Base-by-base conservation (phyloP, 2,888 invertebrate species). In the Dryococelus australis region DNA sequence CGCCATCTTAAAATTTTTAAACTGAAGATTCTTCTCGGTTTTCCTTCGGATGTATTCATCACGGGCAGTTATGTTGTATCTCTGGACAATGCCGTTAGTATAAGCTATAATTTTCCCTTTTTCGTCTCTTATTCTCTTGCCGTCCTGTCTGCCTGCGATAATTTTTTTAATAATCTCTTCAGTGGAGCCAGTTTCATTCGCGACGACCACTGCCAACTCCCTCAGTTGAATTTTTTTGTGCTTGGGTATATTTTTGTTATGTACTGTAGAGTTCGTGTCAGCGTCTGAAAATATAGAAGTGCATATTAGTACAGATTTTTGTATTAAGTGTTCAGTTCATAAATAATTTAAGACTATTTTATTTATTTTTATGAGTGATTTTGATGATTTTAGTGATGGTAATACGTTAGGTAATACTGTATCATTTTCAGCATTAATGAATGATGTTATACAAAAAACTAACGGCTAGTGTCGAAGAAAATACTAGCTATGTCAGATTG, bases 31-130 rank as follows among this genome's bases (percentile, higher is more conserved):
- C 83, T 0, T 8, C 83, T 83, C 43, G 83, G 12, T 26, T 83
- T 35, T 83, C 83, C 13, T 35, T 20, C 24, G 83, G 24, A 20
- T 0, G 83, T 35, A n/a, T 20, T 13, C 83, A 13, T 35, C 28
- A 12, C 13, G 83, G 6, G 83, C 28, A 35, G 13, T 12, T 43
- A 8, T 83, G 83, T 35, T 35, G 83, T 35, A 35, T 83, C 83
- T 83, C 83, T 83, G 83, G 28, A 83, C 83, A n/a, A 83, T 35
- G 28, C 83, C 83, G 83, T 83, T 43, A 10, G 43, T 43, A 27
- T 35, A 83, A 8, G 83, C 83, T 35, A 83, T 43, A 20, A 35
- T 28, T 13, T 28, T 10, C 16, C 83, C 83, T 28, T 83, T 24
- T 12, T 83, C 43, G 83, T 28, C 43, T 43, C 83, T 28, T 5